Conservation (phyloP, 2,888 invertebrate species). For the Kuschelorhynchus macadamiae region DNA sequence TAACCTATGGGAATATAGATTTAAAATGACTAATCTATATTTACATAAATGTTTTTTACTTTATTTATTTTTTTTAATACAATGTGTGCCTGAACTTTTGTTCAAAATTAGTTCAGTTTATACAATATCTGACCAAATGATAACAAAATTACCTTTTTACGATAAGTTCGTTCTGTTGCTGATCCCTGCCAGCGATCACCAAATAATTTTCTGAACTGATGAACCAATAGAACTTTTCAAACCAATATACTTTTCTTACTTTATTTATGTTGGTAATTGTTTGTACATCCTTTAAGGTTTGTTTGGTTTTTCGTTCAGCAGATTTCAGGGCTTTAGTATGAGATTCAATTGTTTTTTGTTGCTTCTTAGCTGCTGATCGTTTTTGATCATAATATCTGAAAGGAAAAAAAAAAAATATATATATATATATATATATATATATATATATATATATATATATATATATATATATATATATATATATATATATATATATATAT, state of each 20-base stretch:
- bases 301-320: slow-evolving; percentile 94
- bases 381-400: slow-evolving; percentile 91
- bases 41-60: too few relatives aligned
- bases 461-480: too few relatives aligned
- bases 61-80: too few relatives aligned
- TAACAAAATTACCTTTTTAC: slow-evolving; percentile 90
- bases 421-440: too few relatives aligned
- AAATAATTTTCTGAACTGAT: slow-evolving; percentile 96
- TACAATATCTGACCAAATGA: too few relatives aligned
- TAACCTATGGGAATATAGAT: too few relatives aligned
- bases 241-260: slow-evolving; percentile 96
- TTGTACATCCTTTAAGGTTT: slow-evolving; percentile 91
- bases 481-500: too few relatives aligned
- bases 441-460: too few relatives aligned
- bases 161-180: slow-evolving; percentile 97
- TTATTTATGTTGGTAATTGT: slow-evolving; percentile 94
- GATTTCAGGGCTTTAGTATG: slow-evolving; percentile 95
- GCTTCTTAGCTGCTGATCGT: slow-evolving; percentile 91
- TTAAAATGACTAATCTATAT: too few relatives aligned
- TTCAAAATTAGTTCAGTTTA: too few relatives aligned
- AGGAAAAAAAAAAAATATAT: too few relatives aligned
- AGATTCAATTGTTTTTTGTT: slow-evolving; percentile 95
- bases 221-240: slow-evolving; percentile 99
- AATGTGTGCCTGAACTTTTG: too few relatives aligned
- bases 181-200: slow-evolving; percentile 96